Evolutionary conservation across 2,113 vertebrate genomes (phyloP), one percentile per base, ranked within the genome.

Genomic region (Gymnogyps californianus): DNA sequence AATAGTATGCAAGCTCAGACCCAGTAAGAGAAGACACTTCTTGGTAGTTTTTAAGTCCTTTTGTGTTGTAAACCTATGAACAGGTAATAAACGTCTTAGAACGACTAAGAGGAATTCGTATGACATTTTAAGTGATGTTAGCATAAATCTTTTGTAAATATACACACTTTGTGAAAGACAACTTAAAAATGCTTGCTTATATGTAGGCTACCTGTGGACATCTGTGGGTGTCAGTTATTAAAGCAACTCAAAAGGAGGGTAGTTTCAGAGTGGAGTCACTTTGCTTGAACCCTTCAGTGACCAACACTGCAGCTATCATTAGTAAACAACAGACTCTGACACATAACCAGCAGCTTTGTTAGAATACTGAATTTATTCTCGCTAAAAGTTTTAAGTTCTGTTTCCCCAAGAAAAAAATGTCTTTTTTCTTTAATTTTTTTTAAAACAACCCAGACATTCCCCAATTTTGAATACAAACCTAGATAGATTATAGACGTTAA

Each of bases 371-470:
- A 74, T 69, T 74, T 67, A 51, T 67, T 64, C 34, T 69, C 5
- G 6, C 55, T 59, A 72, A 57, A 81, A 58, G 38, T 13, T 4
- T 47, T 55, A 57, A 44, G 3, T 28, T 70, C 4, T 64, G 3
- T 32, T 81, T 34, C 21, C 46, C 49, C 7, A 84, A 46, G 19
- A 11, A 58, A 44, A 70, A 20, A 42, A 34, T 11, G 5, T 34
- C 4, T 40, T 31, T 21, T 87, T 59, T 11, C 3, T 32, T 65
- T 38, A 18, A 58, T 77, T 83, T 59, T 88, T 54, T 4, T 1
- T 13, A 87, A 65, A 51, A 10, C 6, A 40, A 2, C 0, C 6
- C 5, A n/a, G 47, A 19, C 1, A 1, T 46, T 42, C 4, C 7
- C 2, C 7, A 10, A 5, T 36, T 78, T 49, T 90, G 16, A 78